phyloP scores from a whole-genome alignment of 2,888 invertebrate species.

The Neoascia interrupta region DNA sequence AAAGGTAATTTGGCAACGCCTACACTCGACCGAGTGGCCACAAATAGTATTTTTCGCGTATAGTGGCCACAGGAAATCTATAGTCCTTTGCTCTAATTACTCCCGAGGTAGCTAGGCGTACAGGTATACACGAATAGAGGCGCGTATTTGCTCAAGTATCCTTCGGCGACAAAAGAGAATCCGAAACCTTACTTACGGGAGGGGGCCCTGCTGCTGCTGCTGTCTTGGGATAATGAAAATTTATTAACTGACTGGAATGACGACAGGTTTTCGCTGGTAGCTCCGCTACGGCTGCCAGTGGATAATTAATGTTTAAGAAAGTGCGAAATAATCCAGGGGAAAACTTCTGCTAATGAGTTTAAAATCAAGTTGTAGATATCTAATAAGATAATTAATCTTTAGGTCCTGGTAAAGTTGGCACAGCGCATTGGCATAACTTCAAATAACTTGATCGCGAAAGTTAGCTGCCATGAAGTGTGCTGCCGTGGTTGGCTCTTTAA shows the following conservation, averaged over 20 bases:
- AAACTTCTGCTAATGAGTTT: conserved; percentile 42
- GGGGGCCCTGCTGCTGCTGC: not conserved
- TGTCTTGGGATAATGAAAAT: conserved; percentile 59
- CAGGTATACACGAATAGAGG: too few species aligned
- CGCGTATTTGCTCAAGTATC: not conserved
- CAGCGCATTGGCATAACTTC: not conserved
- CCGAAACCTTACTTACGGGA: conserved; percentile 5
- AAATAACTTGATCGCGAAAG: conserved; percentile 18
- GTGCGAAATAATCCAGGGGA: conserved; percentile 40
- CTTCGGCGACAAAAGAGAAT: not conserved
- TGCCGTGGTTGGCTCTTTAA: not conserved
- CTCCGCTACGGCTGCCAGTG: too few species aligned
- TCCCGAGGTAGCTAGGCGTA: not conserved
- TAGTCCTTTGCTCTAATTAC: conserved; percentile 25
- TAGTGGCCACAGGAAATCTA: not conserved
- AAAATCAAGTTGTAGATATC: conserved; percentile 34
- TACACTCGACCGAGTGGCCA: not conserved
- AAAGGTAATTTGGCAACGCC: conserved; percentile 91
- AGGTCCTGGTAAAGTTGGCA: conserved; percentile 13
- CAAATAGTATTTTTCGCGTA: too few species aligned
- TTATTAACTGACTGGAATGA: conserved; percentile 58
- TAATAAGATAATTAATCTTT: conserved; percentile 51
- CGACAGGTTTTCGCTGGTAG: conserved; percentile 53
- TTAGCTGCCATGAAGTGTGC: not conserved
- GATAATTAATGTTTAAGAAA: conserved; percentile 61